These are phyloP conservation scores for Melanotaenia duboulayi DNA, from an alignment of 2,113 vertebrate species.

Conservation along the genomic window DNA sequence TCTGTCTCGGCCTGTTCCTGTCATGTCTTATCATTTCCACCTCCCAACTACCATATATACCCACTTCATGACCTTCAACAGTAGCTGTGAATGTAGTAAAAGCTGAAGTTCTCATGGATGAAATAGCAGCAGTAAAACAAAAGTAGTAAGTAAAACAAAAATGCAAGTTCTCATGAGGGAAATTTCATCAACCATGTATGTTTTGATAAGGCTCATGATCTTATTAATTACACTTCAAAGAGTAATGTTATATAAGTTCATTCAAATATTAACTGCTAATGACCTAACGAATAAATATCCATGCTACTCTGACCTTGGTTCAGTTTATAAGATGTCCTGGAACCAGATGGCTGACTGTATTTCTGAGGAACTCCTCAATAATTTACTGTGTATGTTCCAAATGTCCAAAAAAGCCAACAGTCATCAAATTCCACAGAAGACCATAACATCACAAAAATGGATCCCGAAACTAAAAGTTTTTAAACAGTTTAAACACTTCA, in stretches of 20 bases:
- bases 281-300: too few species aligned
- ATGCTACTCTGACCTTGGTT: too few species aligned
- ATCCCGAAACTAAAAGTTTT: background rate
- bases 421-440: background rate
- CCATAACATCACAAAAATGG: background rate
- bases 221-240: too few species aligned
- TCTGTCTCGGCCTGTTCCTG: background rate
- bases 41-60: background rate
- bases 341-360: too few species aligned
- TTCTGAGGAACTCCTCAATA: too few species aligned
- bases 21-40: background rate
- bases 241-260: too few species aligned
- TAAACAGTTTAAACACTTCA: background rate
- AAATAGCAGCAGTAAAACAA: background rate
- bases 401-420: too few species aligned
- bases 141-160: background rate
- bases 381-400: too few species aligned
- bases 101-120: background rate
- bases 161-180: background rate
- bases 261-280: too few species aligned
- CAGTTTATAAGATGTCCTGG: too few species aligned
- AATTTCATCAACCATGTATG: too few species aligned
- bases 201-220: too few species aligned
- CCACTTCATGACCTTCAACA: background rate
- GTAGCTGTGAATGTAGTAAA: background rate